phyloP scores from a whole-genome alignment of 2,888 invertebrate genomes.

The Drosophila subquinaria region DNA sequence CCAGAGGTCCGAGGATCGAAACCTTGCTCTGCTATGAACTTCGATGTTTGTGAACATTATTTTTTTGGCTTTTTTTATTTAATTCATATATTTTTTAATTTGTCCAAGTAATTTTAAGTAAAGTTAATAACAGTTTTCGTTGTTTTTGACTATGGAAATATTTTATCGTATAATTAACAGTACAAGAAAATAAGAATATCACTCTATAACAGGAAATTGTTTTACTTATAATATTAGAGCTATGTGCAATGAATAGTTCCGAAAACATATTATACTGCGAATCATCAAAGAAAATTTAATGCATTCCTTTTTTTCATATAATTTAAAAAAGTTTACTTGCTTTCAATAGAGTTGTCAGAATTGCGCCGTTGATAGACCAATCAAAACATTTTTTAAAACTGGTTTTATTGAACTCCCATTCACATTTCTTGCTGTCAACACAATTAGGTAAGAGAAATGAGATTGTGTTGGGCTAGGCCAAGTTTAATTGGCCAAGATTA shows the following conservation, averaged over 20 bases:
- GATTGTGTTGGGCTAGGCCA: constrained; percentile 19
- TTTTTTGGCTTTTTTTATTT: constrained; percentile 11
- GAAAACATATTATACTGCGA: neutral
- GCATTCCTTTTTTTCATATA: neutral
- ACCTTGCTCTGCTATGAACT: constrained; percentile 59
- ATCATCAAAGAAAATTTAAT: neutral
- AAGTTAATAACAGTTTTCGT: no score
- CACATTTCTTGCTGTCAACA: constrained; percentile 26
- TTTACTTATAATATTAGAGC: neutral
- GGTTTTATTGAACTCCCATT: constrained; percentile 13
- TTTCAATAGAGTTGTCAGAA: neutral
- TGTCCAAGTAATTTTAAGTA: neutral
- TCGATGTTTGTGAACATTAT: neutral
- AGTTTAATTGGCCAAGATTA: constrained; percentile 17
- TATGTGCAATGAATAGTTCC: neutral
- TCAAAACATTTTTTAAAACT: constrained; percentile 5
- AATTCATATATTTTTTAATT: neutral
- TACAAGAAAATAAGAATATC: no score
- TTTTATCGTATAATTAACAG: neutral
- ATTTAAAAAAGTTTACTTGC: constrained; percentile 9
- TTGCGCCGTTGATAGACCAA: neutral
- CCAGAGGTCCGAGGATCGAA: constrained; percentile 67
- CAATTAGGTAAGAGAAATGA: constrained; percentile 9
- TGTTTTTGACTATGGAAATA: neutral
- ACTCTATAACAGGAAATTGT: no score